phyloP scores from a whole-genome alignment of 2,113 vertebrate species.

The Pavo muticus region DNA sequence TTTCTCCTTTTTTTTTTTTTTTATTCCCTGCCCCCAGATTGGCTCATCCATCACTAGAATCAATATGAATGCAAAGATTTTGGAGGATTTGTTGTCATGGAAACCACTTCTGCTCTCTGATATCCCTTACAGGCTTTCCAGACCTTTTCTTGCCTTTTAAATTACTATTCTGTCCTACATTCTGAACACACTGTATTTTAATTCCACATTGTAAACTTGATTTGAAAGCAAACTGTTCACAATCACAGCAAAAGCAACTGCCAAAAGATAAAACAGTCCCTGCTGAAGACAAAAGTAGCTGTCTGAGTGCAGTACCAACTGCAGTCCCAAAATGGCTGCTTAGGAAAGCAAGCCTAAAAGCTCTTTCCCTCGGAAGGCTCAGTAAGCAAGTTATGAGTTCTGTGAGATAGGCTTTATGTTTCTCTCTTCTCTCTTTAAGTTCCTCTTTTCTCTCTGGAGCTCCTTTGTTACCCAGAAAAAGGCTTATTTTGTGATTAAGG shows the following conservation, averaged over 20 bases:
- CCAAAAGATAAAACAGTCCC: slow-evolving; percentile 18
- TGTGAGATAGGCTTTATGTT: neutral
- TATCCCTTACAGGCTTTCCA: slow-evolving; percentile 71
- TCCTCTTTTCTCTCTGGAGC: neutral
- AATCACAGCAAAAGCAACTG: neutral
- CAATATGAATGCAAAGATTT: slow-evolving; percentile 76
- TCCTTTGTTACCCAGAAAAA: slow-evolving; percentile 2
- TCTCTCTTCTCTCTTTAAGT: neutral
- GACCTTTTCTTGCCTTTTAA: slow-evolving; percentile 68
- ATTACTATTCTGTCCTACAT: slow-evolving; percentile 69
- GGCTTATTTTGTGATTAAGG: neutral
- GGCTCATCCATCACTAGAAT: slow-evolving; percentile 70
- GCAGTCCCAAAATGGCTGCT: slow-evolving; percentile 27
- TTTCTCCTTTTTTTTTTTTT: neutral
- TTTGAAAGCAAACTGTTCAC: slow-evolving; percentile 26
- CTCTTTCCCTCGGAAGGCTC: neutral
- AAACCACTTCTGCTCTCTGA: slow-evolving; percentile 68
- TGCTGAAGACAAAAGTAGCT: neutral
- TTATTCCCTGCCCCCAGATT: slow-evolving; percentile 51
- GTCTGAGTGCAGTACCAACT: neutral
- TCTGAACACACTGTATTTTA: slow-evolving; percentile 26
- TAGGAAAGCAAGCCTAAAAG: neutral
- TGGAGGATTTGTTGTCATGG: slow-evolving; percentile 77
- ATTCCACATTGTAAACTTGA: slow-evolving; percentile 9
- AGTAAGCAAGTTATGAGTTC: neutral